Evolutionary conservation across 2,888 invertebrate genomes (phyloP).

Genomic region (Ophion ellenae): DNA sequence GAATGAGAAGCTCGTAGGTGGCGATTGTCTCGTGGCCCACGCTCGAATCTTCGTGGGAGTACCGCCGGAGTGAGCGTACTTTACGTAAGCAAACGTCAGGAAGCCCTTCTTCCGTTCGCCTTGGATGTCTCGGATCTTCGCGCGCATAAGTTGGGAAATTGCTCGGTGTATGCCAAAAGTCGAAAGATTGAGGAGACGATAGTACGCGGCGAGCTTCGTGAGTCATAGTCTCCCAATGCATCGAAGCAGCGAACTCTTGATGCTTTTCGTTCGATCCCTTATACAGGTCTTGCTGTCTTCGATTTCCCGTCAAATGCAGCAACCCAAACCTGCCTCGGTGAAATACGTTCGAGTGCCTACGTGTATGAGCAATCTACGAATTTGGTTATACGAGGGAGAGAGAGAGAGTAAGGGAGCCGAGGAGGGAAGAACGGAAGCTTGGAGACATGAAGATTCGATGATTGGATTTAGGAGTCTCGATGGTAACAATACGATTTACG

Average conservation of each 20-base stretch:
- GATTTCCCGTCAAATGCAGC: background rate
- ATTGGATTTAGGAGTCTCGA: slow-evolving; percentile 22
- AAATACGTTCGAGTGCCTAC: background rate
- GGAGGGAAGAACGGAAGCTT: background rate
- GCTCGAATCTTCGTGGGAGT: slow-evolving; percentile 77
- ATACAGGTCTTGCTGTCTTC: background rate
- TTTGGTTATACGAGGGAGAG: background rate
- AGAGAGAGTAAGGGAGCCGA: background rate
- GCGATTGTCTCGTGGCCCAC: slow-evolving; percentile 82
- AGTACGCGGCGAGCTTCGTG: slow-evolving; percentile 46
- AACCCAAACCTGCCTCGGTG: background rate
- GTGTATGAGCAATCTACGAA: background rate
- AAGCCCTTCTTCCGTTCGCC: slow-evolving; percentile 60
- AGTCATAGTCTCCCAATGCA: slow-evolving; percentile 51
- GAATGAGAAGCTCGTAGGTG: slow-evolving; percentile 79
- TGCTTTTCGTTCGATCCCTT: slow-evolving; percentile 12
- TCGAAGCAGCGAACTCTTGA: slow-evolving; percentile 20
- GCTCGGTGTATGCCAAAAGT: slow-evolving; percentile 41
- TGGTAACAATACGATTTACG: slow-evolving; percentile 29
- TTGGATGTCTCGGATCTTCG: slow-evolving; percentile 14
- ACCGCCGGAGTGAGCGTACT: slow-evolving; percentile 42
- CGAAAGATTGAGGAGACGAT: slow-evolving; percentile 59
- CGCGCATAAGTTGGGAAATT: slow-evolving; percentile 26
- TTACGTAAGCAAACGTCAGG: slow-evolving; percentile 61
- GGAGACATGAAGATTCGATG: slow-evolving; percentile 1